phyloP scores from a whole-genome alignment of 2,888 invertebrate genomes.

The Cepaea hortensis region DNA sequence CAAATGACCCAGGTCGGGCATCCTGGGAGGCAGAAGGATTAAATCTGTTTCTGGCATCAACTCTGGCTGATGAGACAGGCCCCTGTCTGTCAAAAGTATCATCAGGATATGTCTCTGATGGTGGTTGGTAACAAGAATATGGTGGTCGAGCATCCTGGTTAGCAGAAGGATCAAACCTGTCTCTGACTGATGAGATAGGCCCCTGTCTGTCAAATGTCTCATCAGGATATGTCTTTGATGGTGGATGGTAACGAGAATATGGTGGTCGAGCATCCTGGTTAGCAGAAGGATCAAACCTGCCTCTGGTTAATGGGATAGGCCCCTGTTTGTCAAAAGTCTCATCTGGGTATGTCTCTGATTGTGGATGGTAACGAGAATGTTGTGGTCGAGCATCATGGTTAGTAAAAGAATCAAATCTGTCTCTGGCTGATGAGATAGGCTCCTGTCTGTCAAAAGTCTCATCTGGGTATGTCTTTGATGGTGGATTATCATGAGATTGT shows the following conservation, averaged over 20 bases:
- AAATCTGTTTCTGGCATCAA: background rate
- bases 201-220: background rate
- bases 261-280: too few species aligned
- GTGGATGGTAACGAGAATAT: too few species aligned
- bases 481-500: background rate
- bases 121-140: too few species aligned
- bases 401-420: too few species aligned
- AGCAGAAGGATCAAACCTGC: background rate
- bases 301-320: background rate
- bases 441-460: background rate
- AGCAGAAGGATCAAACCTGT: background rate
- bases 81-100: constrained; percentile 1
- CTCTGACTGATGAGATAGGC: background rate
- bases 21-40: constrained; percentile 4
- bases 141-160: too few species aligned
- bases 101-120: background rate
- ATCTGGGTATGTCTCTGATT: background rate
- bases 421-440: background rate
- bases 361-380: too few species aligned
- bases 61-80: background rate
- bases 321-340: background rate
- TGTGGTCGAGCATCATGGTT: too few species aligned
- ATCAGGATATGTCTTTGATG: background rate
- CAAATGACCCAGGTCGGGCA: constrained; percentile 19
- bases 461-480: background rate